These are phyloP conservation scores for Drosophila ficusphila DNA, from an alignment of 1,140 invertebrate species.

Conservation along the genomic window DNA sequence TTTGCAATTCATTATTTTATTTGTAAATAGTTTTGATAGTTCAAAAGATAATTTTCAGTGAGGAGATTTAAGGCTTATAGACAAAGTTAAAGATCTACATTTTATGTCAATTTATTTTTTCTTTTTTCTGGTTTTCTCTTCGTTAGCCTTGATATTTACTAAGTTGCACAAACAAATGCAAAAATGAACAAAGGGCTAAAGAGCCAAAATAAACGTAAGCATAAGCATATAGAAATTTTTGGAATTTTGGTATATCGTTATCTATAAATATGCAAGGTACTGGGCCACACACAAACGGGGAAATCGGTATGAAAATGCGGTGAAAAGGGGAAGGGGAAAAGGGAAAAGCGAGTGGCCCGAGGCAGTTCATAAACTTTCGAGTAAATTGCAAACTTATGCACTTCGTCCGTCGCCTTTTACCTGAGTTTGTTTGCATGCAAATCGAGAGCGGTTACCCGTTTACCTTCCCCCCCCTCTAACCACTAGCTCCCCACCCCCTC, in stretches of 20 bases:
- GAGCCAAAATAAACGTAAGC: neutral
- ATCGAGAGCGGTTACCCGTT: slow-evolving; percentile 36
- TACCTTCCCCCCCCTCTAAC: slow-evolving; percentile 4
- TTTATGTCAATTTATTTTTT: too few relatives aligned
- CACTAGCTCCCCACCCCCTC: too few relatives aligned
- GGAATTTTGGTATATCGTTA: slow-evolving; percentile 33
- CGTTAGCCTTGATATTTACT: neutral
- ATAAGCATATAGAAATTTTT: slow-evolving; percentile 14
- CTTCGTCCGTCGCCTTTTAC: slow-evolving; percentile 12
- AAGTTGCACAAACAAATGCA: slow-evolving; percentile 10
- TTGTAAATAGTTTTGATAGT: too few relatives aligned
- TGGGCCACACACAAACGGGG: neutral
- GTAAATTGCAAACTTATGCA: slow-evolving; percentile 62
- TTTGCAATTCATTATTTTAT: too few relatives aligned
- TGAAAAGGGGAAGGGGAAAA: too few relatives aligned
- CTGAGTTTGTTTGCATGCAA: slow-evolving; percentile 56
- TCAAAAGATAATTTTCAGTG: too few relatives aligned
- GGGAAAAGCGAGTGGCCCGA: neutral
- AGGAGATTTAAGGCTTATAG: too few relatives aligned
- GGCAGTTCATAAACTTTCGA: slow-evolving; percentile 59
- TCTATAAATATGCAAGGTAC: slow-evolving; percentile 31
- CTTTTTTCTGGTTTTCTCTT: neutral
- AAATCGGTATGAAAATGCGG: too few relatives aligned
- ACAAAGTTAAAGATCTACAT: too few relatives aligned
- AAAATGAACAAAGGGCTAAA: slow-evolving; percentile 14